Evolutionary conservation across 2,797 vertebrate species (phyloP), one percentile per base, ranked within the genome.

Genomic region (Macrochelys suwanniensis): DNA sequence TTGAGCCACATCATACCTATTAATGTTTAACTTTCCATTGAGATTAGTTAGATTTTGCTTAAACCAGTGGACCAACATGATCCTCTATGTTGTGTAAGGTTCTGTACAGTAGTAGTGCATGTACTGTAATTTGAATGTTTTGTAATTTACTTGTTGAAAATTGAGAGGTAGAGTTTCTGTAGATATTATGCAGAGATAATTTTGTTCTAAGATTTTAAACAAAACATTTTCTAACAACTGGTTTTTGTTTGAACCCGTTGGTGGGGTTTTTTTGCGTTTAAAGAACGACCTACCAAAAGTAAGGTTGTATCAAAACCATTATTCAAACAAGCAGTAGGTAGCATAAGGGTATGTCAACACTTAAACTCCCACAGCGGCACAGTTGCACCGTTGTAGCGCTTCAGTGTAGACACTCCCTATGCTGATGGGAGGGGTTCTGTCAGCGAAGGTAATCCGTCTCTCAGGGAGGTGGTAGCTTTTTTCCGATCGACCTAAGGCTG

Each of bases 201-300:
- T 88, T 81, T 80, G 49, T 89, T 95, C 10, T 42, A 90, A 85
- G 49, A 21, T 90, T 74, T 87, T 93, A 84, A 84, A 71, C n/a
- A 71, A 71, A 71, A 71, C 21, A 42, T 37, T 42, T 71, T 42
- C 54, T 54, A 4, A 25, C 25, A 42, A 71, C n/a, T n/a, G 16
- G 4, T 23, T 19, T 42, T 71, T 37, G n/a, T 71, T 8, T 51
- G 4, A 50, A 74, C 2, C 61, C 49, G 54, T 71, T 59, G 28
- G 28, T 42, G 37, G 37, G 37, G 33, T 61, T 11, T 12, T 80
- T 82, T 4, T 54, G 21, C 47, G 0, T 80, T 81, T 59, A 83
- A 82, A 42, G 47, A 74, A 77, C 53, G 5, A 10, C 37, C 2
- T 28, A 19, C 9, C 54, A 56, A 76, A 94, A 84, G 42, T 2